Conservation (phyloP, 2,888 invertebrate species). For the Yponomeuta evonymella region DNA sequence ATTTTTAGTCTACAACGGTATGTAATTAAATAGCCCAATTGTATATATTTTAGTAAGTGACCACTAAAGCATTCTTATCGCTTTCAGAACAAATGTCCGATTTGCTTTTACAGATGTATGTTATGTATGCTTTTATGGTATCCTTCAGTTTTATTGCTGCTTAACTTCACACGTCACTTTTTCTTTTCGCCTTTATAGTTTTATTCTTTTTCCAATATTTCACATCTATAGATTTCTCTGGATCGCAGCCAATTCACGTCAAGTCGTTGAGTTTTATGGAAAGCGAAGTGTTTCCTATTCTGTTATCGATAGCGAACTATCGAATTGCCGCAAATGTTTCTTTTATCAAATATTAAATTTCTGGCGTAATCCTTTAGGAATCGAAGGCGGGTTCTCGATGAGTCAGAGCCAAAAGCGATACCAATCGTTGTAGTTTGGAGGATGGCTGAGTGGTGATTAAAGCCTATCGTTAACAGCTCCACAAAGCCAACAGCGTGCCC, state of each 20-base stretch:
- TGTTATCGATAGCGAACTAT: slow-evolving; percentile 32
- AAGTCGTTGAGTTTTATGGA: slow-evolving; percentile 21
- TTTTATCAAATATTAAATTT: slow-evolving; percentile 5
- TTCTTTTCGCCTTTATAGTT: too few species aligned
- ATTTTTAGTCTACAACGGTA: too few species aligned
- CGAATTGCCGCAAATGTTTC: background rate
- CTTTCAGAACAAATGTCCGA: too few species aligned
- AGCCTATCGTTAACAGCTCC: background rate
- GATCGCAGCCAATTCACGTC: slow-evolving; percentile 53
- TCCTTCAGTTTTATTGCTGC: too few species aligned
- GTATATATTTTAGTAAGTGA: too few species aligned
- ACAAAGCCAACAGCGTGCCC: slow-evolving; percentile 6
- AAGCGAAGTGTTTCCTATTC: slow-evolving; percentile 19
- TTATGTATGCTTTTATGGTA: too few species aligned
- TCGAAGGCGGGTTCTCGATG: background rate
- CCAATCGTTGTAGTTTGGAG: background rate
- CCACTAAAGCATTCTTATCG: too few species aligned
- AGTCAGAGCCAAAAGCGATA: background rate
- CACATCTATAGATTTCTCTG: slow-evolving; percentile 50
- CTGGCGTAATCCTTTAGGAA: background rate
- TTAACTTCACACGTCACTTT: too few species aligned
- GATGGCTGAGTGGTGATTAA: slow-evolving; percentile 7
- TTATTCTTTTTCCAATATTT: background rate
- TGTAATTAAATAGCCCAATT: too few species aligned
- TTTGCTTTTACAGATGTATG: too few species aligned